Evolutionary conservation across 2,797 vertebrate species (phyloP), one percentile per base, ranked within the genome.

Genomic region (Eospalax fontanierii): DNA sequence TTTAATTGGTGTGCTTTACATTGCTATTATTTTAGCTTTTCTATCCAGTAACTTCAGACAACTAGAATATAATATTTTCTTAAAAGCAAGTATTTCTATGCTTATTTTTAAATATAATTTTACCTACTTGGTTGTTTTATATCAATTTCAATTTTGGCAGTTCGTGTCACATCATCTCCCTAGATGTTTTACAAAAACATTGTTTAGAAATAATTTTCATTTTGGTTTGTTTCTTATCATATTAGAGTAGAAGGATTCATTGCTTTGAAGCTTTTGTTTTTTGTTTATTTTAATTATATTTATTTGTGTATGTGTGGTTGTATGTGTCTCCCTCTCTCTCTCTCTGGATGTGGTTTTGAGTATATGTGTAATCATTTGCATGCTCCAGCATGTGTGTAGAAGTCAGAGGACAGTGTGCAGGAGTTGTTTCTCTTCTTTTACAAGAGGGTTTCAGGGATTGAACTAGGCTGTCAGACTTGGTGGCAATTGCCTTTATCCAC

Each of bases 111-210:
- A 54, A 24, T 54, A 84, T 7, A 89, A 57, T 81, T 93, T 78
- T 88, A 93, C 24, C 28, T n/a, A 87, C 3, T 14, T 35, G 78
- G 38, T 90, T 93, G 7, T 87, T 85, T 88, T 65, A 30, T 61
- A 26, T 76, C 28, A 78, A 22, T 78, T 88, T 33, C 7, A 2
- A 57, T 50, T 78, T 88, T 90, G 70, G 85, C 33, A 82, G n/a
- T 87, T 95, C 24, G 92, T 15, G 82, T 50, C 43, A 11, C 19
- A 6, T 61, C 50, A 26, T 81, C 24, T 92, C 22, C 76, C 46
- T 70, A 65, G 38, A 71, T 6, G 46, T 50, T 50, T 50, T 50
- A 50, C 46, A 50, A 50, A 50, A 50, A 50, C 46, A 50, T 50
- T 50, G 46, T 50, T 50, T 50, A 50, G 46, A 50, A 50, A 50